Evolutionary conservation across 2,888 invertebrate species (phyloP).

Genomic region (Cheilosia scutellata): DNA sequence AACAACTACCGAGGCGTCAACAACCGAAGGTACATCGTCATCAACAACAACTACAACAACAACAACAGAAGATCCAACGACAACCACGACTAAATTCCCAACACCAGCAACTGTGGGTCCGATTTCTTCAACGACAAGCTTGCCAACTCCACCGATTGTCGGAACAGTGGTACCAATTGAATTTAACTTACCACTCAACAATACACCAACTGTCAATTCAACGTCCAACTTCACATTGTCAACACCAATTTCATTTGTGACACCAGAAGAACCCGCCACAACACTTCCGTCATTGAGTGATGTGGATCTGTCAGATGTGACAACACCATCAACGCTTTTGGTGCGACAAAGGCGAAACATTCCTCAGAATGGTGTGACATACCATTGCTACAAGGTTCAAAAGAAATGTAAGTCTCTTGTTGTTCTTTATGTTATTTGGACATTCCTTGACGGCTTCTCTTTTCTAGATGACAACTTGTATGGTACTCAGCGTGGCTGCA

Average conservation of each 20-base stretch:
- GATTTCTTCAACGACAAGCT: slow-evolving; percentile 74
- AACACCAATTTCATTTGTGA: slow-evolving; percentile 36
- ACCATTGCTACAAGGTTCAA: slow-evolving; percentile 80
- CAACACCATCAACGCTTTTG: slow-evolving; percentile 60
- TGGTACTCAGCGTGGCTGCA: slow-evolving; percentile 80
- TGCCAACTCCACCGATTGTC: slow-evolving; percentile 79
- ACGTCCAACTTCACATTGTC: slow-evolving; percentile 3
- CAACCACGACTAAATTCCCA: slow-evolving; percentile 17
- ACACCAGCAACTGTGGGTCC: slow-evolving; percentile 78
- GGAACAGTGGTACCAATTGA: slow-evolving; percentile 35
- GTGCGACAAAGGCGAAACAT: slow-evolving; percentile 76
- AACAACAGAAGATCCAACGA: slow-evolving; percentile 43
- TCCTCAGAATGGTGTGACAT: slow-evolving; percentile 75
- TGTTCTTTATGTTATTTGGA: neutral
- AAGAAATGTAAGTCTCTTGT: slow-evolving; percentile 76
- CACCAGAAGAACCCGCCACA: slow-evolving; percentile 24
- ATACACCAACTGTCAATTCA: neutral
- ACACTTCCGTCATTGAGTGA: neutral
- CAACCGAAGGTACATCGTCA: slow-evolving; percentile 38
- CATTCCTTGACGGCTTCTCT: neutral
- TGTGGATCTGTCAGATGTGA: slow-evolving; percentile 1
- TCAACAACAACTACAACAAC: slow-evolving; percentile 69
- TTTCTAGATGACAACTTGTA: slow-evolving; percentile 49
- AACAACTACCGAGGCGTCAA: slow-evolving; percentile 72
- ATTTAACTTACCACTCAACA: slow-evolving; percentile 22